Percentiles rank a stretch among this genome's conserved stretches.
phyloP scores from a whole-genome alignment of 1,140 invertebrate species.

The Goniozus legneri region DNA sequence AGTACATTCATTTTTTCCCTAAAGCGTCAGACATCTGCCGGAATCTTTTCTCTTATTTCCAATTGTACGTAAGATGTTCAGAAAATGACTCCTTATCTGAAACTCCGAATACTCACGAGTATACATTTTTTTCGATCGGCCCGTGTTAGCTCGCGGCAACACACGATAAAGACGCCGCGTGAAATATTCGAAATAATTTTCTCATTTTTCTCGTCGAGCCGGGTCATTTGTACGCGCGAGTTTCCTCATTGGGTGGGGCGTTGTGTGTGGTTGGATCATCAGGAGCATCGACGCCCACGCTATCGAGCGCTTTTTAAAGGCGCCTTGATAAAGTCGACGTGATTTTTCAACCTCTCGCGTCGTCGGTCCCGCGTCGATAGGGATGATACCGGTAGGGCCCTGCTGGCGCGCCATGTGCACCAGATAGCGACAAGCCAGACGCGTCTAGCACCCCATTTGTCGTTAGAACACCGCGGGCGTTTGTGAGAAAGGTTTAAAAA shows the following conservation, averaged over 20 bases:
- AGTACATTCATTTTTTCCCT: conserved; percentile 30
- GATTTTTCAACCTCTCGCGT: conserved; percentile 28
- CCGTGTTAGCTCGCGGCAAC: no score
- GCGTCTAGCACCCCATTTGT: conserved; percentile 31
- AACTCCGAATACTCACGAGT: no score
- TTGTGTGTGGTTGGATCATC: conserved; percentile 7
- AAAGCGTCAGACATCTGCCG: conserved; percentile 15
- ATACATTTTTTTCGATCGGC: no score
- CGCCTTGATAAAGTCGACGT: conserved; percentile 23
- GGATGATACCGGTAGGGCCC: conserved; percentile 21
- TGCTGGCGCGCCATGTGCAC: conserved; percentile 14
- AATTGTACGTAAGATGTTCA: no score
- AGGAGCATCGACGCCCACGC: conserved; percentile 21
- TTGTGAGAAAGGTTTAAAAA: conserved; percentile 28
- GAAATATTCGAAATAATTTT: conserved; percentile 22
- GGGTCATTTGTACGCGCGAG: conserved; percentile 23
- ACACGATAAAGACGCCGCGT: not conserved
- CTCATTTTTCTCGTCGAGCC: conserved; percentile 25
- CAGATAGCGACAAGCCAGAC: conserved; percentile 3
- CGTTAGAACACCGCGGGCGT: conserved; percentile 14
- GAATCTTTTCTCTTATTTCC: not conserved
- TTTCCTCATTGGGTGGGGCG: not conserved
- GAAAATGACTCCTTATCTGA: no score
- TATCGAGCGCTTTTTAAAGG: conserved; percentile 11
- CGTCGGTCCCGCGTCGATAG: conserved; percentile 18